These are phyloP conservation scores for Odontesthes bonariensis DNA, from an alignment of 2,113 vertebrate genomes.

Conservation along the genomic window DNA sequence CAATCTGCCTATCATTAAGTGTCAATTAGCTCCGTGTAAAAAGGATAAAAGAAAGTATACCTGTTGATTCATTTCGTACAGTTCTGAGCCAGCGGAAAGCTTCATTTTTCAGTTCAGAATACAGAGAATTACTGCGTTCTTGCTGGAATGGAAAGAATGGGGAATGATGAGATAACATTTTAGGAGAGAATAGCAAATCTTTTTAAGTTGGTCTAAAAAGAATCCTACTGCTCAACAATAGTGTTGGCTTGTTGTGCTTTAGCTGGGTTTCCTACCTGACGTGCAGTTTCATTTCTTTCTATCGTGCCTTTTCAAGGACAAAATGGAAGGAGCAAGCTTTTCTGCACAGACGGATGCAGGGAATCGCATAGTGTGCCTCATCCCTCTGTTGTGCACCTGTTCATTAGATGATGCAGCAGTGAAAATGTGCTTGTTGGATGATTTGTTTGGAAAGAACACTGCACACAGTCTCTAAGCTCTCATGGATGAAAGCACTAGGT, in stretches of 20 bases:
- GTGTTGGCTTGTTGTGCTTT: neutral
- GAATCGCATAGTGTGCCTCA: neutral
- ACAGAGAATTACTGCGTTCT: neutral
- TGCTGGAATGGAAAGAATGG: neutral
- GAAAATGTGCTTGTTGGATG: neutral
- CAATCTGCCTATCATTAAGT: too few relatives aligned
- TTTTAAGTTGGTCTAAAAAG: slow-evolving; percentile 2
- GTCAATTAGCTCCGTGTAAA: too few relatives aligned
- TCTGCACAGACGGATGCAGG: neutral
- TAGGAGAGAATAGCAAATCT: neutral
- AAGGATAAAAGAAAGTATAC: too few relatives aligned
- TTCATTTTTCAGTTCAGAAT: neutral
- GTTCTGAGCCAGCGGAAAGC: too few relatives aligned
- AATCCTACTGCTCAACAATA: neutral
- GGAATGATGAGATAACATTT: neutral
- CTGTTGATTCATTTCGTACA: too few relatives aligned
- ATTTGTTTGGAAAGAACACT: slow-evolving; percentile 3
- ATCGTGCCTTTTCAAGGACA: slow-evolving; percentile 42
- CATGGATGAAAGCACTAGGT: slow-evolving; percentile 23
- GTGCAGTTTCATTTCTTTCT: slow-evolving; percentile 12
- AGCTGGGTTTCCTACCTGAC: neutral
- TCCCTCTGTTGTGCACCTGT: neutral
- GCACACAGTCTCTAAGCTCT: slow-evolving; percentile 1
- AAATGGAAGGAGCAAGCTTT: slow-evolving; percentile 6
- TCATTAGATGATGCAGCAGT: neutral